Conservation (phyloP, 30 jellyfish, hydroid and myxozoan genomes). For the Pelagia noctiluca region DNA sequence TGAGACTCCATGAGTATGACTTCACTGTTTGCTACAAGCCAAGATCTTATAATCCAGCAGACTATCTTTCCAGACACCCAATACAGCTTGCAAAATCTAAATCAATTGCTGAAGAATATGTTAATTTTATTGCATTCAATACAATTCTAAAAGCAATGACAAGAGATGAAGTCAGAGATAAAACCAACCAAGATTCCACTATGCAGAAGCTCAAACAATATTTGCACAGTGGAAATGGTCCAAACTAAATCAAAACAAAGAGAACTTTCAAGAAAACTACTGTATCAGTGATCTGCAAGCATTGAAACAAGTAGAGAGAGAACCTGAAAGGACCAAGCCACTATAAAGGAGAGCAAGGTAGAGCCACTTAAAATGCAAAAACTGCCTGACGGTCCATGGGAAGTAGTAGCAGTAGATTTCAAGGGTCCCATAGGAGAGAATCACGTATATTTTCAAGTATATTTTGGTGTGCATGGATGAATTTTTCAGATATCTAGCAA, state of each 20-base stretch:
- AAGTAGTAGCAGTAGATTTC: background rate
- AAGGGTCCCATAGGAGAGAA: background rate
- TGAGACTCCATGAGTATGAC: constrained; percentile 27
- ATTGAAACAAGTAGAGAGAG: background rate
- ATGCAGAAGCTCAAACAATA: background rate
- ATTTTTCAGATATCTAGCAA: constrained; percentile 9
- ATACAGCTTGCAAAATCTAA: background rate
- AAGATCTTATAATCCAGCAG: constrained; percentile 39
- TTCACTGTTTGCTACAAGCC: constrained; percentile 16
- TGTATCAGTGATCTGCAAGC: background rate
- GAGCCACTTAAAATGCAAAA: too few relatives aligned
- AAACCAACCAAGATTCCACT: constrained; percentile 21
- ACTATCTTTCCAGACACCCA: constrained; percentile 53
- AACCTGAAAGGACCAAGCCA: background rate
- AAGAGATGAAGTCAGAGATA: constrained; percentile 11
- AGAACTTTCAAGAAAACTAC: background rate
- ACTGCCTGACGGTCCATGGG: background rate
- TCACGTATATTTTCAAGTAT: background rate
- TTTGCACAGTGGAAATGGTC: constrained; percentile 4
- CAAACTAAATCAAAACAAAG: constrained; percentile 1
- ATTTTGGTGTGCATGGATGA: constrained; percentile 22
- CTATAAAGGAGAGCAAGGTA: too few relatives aligned
- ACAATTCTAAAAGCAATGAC: constrained; percentile 44
- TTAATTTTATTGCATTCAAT: constrained; percentile 10
- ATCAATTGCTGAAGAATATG: constrained; percentile 41